Conservation (phyloP, 2,113 vertebrate genomes). For the Cettia cetti region DNA sequence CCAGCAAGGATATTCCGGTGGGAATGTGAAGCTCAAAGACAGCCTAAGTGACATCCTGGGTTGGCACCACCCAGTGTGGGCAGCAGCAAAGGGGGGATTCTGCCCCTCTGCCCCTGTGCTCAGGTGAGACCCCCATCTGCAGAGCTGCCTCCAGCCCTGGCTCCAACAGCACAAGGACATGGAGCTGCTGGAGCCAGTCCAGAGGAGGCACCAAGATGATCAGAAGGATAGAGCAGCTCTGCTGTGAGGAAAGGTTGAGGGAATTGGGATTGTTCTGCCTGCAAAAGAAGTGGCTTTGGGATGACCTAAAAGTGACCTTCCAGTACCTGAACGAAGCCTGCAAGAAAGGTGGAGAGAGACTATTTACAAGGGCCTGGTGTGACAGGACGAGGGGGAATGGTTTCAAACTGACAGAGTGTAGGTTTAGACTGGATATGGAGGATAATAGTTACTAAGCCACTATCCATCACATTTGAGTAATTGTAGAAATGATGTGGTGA, state of each 20-base stretch:
- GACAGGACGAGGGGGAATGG: not conserved
- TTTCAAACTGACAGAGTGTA: not conserved
- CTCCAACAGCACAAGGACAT: not conserved
- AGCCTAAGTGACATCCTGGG: not conserved
- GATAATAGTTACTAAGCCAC: not conserved
- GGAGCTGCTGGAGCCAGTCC: accelerated
- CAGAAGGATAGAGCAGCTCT: not conserved
- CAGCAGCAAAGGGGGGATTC: accelerated
- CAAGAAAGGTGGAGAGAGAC: not conserved
- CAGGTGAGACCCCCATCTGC: not conserved
- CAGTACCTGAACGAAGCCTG: not conserved
- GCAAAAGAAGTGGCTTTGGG: not conserved
- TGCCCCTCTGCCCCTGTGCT: not conserved
- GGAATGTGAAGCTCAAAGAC: not conserved
- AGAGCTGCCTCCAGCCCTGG: not conserved
- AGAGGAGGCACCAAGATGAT: accelerated
- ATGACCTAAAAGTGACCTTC: not conserved
- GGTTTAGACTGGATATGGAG: not conserved
- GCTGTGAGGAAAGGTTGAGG: too few relatives aligned
- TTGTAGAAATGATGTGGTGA: not conserved
- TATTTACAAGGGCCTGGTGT: not conserved
- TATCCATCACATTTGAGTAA: not conserved
- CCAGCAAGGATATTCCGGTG: not conserved
- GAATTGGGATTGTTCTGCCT: not conserved
- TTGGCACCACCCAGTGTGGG: accelerated